Evolutionary conservation across 2,888 invertebrate species (phyloP).

Genomic region (Rhagophthalmus giganteus): DNA sequence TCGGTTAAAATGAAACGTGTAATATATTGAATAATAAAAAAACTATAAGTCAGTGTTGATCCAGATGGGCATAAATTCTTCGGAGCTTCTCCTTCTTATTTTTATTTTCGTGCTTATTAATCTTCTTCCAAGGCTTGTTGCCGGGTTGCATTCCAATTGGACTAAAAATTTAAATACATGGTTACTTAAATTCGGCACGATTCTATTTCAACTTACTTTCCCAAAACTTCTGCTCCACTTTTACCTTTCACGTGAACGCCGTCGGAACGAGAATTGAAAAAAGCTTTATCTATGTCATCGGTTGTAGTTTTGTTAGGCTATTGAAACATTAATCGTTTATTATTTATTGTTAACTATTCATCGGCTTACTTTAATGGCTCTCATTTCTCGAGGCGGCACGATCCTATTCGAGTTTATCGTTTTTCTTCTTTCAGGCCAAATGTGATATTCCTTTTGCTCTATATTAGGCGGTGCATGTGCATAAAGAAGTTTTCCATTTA

Average conservation of each 20-base stretch:
- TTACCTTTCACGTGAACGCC: slow-evolving; percentile 50
- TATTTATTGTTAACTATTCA: too few species aligned
- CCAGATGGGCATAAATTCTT: slow-evolving; percentile 80
- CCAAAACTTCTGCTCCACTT: slow-evolving; percentile 15
- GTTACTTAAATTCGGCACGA: too few species aligned
- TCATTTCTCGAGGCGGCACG: slow-evolving; percentile 59
- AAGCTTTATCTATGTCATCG: slow-evolving; percentile 65
- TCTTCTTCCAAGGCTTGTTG: slow-evolving; percentile 76
- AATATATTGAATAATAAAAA: slow-evolving; percentile 18
- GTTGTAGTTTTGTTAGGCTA: slow-evolving; percentile 50
- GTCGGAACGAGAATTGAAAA: slow-evolving; percentile 58
- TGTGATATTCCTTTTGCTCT: slow-evolving; percentile 65
- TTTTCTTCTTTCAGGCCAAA: slow-evolving; percentile 58
- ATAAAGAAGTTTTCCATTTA: slow-evolving; percentile 82
- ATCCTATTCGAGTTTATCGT: slow-evolving; percentile 52
- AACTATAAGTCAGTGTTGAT: slow-evolving; percentile 65
- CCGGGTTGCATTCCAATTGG: not conserved
- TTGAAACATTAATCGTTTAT: too few species aligned
- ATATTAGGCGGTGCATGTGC: slow-evolving; percentile 79
- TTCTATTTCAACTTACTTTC: too few species aligned
- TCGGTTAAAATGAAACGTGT: too few species aligned
- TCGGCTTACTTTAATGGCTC: slow-evolving; percentile 60
- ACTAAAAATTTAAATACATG: too few species aligned
- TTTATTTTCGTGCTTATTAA: slow-evolving; percentile 84
- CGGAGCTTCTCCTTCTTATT: slow-evolving; percentile 92